A percentile compares a stretch with the other conserved stretches of the same genome.
Conservation (phyloP, 2,113 vertebrate species). For the Calidris pygmaea region DNA sequence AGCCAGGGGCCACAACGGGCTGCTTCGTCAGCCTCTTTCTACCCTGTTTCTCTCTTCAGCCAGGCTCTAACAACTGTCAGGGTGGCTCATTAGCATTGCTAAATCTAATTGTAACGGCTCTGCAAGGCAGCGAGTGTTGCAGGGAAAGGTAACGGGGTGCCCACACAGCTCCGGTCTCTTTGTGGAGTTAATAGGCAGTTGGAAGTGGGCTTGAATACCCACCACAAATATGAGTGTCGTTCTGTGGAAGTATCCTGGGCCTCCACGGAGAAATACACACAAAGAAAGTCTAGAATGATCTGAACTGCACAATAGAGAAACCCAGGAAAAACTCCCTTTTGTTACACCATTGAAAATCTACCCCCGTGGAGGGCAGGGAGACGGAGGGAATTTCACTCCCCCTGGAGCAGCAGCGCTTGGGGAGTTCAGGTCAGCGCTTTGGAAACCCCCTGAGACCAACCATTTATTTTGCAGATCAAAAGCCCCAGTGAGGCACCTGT, state of each 20-base stretch:
- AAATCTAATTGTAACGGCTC: background rate
- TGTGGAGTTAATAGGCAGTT: background rate
- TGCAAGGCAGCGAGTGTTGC: too few relatives aligned
- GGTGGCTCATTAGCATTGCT: background rate
- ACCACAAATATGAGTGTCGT: accelerated
- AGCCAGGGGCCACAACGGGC: accelerated
- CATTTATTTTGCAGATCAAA: background rate
- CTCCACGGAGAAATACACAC: background rate
- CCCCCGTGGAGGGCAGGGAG: too few relatives aligned
- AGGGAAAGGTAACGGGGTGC: background rate
- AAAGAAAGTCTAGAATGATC: background rate
- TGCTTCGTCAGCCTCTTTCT: background rate
- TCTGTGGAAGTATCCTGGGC: background rate
- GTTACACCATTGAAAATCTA: background rate
- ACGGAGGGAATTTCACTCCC: background rate
- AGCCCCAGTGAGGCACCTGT: background rate
- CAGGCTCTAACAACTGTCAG: accelerated
- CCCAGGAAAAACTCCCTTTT: background rate
- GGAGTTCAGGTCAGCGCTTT: accelerated
- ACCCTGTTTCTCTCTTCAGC: background rate
- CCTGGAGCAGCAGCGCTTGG: accelerated
- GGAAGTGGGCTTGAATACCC: background rate
- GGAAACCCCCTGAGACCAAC: background rate
- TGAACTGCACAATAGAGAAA: background rate
- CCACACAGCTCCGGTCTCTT: background rate